Evolutionary conservation across 2,113 vertebrate species (phyloP).

Genomic region (Crotophaga sulcirostris): DNA sequence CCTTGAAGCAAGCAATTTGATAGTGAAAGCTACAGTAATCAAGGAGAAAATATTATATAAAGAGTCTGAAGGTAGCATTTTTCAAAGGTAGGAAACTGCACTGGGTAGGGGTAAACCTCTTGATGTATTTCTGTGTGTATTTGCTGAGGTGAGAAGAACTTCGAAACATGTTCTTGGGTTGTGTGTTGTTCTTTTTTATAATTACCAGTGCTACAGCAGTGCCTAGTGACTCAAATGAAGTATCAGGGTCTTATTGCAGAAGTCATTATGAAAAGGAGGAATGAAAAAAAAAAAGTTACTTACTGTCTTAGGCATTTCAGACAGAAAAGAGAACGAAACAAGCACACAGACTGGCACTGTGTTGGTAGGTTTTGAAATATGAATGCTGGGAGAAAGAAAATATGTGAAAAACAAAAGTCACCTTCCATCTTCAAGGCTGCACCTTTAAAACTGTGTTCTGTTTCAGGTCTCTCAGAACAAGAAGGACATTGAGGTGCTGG

Average conservation of each 20-base stretch:
- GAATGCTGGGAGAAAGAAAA: neutral
- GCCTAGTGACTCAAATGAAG: conserved; percentile 13
- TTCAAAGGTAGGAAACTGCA: neutral
- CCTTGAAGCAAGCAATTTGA: neutral
- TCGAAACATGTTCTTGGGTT: neutral
- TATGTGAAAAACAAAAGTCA: neutral
- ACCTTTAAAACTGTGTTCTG: too few species aligned
- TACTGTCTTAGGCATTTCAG: neutral
- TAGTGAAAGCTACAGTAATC: neutral
- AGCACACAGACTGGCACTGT: neutral
- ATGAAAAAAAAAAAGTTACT: neutral
- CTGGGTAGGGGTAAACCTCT: neutral
- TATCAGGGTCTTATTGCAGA: neutral
- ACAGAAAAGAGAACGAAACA: neutral
- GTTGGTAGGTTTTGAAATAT: conserved; percentile 1
- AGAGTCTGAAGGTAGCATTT: neutral
- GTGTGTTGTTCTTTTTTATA: neutral
- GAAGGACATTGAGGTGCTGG: too few species aligned
- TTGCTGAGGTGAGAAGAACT: conserved; percentile 1
- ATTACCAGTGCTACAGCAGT: neutral
- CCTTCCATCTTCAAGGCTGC: neutral
- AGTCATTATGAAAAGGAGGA: neutral
- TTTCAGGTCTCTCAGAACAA: too few species aligned
- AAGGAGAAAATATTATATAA: neutral
- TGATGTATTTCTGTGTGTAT: neutral